Conservation (phyloP, 2,113 vertebrate species). For the Cryptotis parvus region DNA sequence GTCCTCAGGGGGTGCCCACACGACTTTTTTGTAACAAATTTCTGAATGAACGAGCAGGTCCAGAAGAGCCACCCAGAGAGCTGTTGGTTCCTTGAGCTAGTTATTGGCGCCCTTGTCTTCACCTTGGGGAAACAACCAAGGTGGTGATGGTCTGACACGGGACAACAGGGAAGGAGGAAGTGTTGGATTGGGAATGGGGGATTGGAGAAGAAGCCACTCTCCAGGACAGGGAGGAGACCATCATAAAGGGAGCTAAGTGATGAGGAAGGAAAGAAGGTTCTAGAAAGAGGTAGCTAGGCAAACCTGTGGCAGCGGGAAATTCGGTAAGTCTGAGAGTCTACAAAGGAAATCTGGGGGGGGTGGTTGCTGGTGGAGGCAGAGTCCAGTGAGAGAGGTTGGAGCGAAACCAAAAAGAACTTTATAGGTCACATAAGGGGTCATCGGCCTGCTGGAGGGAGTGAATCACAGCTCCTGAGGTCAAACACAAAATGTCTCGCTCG, state of each 20-base stretch:
- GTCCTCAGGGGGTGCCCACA: not conserved
- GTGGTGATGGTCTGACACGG: fast-evolving
- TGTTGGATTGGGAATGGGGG: not conserved
- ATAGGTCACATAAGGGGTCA: not conserved
- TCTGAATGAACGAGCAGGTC: too few relatives aligned
- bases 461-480: constrained; percentile 49
- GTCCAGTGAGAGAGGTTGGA: not conserved
- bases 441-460: constrained; percentile 1
- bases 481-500: constrained; percentile 35
- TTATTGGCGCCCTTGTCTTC: too few relatives aligned
- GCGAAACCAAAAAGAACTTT: not conserved
- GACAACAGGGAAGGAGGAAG: too few relatives aligned
- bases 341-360: not conserved
- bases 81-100: not conserved
- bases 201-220: too few relatives aligned
- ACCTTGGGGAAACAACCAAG: not conserved
- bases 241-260: not conserved
- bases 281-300: not conserved
- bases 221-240: not conserved
- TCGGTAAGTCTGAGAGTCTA: not conserved
- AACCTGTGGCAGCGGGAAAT: not conserved
- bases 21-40: not conserved
- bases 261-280: constrained; percentile 22
- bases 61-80: too few relatives aligned
- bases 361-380: not conserved